Conservation (phyloP, 2,888 invertebrate genomes). For the Psylliodes chrysocephalus region DNA sequence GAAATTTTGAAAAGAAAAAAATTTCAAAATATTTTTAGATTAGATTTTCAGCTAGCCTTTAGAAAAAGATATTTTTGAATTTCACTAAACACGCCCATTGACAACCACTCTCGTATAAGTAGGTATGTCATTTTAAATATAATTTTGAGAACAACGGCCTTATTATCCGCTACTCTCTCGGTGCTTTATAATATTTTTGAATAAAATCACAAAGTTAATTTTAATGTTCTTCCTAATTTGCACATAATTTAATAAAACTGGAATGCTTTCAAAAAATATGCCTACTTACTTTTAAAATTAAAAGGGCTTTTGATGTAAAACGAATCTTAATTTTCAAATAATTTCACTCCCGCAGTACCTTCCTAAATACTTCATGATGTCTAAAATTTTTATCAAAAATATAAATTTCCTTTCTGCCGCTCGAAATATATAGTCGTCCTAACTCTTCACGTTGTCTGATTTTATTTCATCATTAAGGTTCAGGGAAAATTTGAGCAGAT, state of each 20-base stretch:
- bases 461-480: not conserved
- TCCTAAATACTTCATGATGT: not conserved
- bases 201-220: no score
- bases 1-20: no score
- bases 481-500: no score
- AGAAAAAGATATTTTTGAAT: no score
- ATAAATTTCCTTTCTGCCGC: not conserved
- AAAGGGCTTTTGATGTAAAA: not conserved
- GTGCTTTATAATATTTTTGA: no score
- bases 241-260: not conserved
- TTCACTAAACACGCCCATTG: no score
- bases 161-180: no score
- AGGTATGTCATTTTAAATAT: no score
- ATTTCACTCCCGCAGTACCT: not conserved
- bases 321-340: not conserved
- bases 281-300: not conserved
- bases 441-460: not conserved
- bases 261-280: not conserved
- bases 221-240: not conserved
- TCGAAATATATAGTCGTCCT: not conserved
- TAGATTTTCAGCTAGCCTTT: no score
- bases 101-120: no score
- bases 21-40: no score
- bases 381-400: conserved; percentile 3
- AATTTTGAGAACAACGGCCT: no score